Evolutionary conservation across 92 coral and sea anemone species (phyloP).

Genomic region (Zoanthus gigantus): DNA sequence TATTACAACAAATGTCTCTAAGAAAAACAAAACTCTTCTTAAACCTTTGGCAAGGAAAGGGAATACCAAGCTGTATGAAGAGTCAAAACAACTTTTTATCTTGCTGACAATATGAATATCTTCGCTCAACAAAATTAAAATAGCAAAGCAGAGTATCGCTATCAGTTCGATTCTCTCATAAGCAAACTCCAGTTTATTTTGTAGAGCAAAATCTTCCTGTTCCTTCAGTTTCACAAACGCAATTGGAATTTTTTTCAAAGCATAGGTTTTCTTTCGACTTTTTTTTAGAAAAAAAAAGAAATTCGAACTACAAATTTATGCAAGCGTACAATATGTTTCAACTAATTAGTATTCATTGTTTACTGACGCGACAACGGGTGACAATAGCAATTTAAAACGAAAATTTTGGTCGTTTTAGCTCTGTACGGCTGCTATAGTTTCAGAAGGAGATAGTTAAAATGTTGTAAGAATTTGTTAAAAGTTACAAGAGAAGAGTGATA

Average conservation of each 20-base stretch:
- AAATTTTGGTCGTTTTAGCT: neutral
- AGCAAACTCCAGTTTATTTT: neutral
- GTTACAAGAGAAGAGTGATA: neutral
- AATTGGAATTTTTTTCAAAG: too few relatives aligned
- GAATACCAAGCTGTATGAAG: neutral
- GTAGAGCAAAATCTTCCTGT: too few relatives aligned
- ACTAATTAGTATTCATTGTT: slow-evolving; percentile 20
- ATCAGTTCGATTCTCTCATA: neutral
- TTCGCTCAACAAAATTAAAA: neutral
- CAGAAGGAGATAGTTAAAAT: neutral
- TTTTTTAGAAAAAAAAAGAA: neutral
- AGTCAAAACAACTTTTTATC: neutral
- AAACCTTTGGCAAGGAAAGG: neutral
- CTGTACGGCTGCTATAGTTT: neutral
- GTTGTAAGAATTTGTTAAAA: neutral
- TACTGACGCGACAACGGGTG: slow-evolving; percentile 13
- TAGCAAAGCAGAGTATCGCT: neutral
- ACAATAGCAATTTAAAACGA: neutral
- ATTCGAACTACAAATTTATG: neutral
- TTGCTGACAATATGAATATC: neutral
- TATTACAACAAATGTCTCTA: neutral
- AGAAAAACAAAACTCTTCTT: neutral
- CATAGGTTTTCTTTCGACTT: too few relatives aligned
- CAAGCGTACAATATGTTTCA: neutral
- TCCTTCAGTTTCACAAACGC: too few relatives aligned